phyloP scores from a whole-genome alignment of 2,888 invertebrate species.

The Cynaeus angustus region DNA sequence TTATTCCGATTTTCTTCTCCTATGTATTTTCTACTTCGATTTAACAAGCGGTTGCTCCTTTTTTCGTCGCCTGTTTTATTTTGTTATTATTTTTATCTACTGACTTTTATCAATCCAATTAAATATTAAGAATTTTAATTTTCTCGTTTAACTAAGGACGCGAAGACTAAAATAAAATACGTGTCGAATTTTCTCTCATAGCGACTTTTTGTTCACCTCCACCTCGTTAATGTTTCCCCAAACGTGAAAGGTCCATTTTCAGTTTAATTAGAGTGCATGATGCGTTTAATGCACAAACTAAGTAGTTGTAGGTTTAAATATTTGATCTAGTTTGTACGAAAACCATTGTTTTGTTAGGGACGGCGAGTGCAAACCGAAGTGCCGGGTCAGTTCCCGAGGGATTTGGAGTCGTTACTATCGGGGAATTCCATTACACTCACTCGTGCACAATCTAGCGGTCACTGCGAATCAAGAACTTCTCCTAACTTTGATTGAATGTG shows the following conservation, averaged over 20 bases:
- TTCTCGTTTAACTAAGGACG: no score
- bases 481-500: constrained; percentile 67
- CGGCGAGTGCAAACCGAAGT: constrained; percentile 60
- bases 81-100: no score
- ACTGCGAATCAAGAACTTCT: constrained; percentile 65
- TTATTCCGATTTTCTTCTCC: no score
- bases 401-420: constrained; percentile 63
- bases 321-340: constrained; percentile 63
- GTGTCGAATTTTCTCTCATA: no score
- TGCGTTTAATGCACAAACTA: constrained; percentile 51
- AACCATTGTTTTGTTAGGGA: constrained; percentile 63
- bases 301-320: constrained; percentile 60
- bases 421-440: constrained; percentile 68
- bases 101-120: no score
- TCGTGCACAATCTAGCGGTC: constrained; percentile 66
- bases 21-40: no score
- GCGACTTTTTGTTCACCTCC: background rate
- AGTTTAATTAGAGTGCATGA: constrained; percentile 30
- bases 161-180: no score
- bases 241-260: background rate
- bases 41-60: no score
- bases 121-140: no score
- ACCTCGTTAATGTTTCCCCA: background rate
- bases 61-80: no score
- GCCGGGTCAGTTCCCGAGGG: constrained; percentile 67